Evolutionary conservation across 2,888 invertebrate species (phyloP), one percentile per base, ranked within the genome.

Genomic region (Atrina japonica): DNA sequence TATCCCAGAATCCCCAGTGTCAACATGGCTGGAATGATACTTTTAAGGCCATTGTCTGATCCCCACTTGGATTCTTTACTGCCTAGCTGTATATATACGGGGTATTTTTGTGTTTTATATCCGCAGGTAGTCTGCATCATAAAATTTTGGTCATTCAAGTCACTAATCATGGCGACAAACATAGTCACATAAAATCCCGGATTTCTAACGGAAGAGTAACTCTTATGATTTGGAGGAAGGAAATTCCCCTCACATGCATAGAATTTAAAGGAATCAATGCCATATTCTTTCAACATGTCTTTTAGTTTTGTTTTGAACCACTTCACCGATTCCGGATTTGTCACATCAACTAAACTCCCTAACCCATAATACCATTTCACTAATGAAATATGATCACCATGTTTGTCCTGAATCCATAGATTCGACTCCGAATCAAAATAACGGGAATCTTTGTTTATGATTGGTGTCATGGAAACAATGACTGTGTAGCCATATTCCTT

Each of bases 41-140:
- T 93, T 73, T 93, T 90, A 0, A 96, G 91, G 0, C 96, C 96
- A 87, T 95, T 95, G 84, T 93, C 92, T 73, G 92, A 91, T 60
- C 94, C 94, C 98, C 98, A 98, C 0, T 95, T 94, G 0, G 97
- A 96, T 73, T 96, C 94, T 64, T 96, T 95, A 0, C 96, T 95
- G 1, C 97, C 95, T 35, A 97, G 91, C 0, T 96, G 94, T n/a
- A 85, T 80, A 88, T 97, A 97, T 0, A 95, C 94, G 0, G 97
- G 96, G 0, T 95, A 94, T 60, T 94, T 93, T 0, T 97, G 97
- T 64, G 96, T 92, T 25, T 94, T 93, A 25, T 96, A 94, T 0
- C 96, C 96, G 47, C 95, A 94, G 0, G 96, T 95, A 0, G 97
- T 95, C 27, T 71, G 71, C 25, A 55, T 30, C 16, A 66, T 30